Evolutionary conservation across 2,113 vertebrate genomes (phyloP), one percentile per base, ranked within the genome.

Genomic region (Callocephalon fimbriatum): DNA sequence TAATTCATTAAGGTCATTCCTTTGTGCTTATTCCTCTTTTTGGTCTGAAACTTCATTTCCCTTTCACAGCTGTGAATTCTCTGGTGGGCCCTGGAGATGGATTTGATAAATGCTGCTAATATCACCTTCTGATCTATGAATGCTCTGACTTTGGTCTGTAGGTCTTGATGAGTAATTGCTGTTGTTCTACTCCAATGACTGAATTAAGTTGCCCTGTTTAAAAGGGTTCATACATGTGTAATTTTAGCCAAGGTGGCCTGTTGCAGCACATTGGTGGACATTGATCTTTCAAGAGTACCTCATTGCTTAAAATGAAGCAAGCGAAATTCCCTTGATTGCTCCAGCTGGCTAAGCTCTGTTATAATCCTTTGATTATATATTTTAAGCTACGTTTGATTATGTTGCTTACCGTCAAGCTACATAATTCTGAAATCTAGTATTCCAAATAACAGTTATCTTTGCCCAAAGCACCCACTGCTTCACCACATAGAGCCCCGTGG

Each of bases 91-190:
- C 96, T 90, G 98, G 95, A 90, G 97, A 98, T 98, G 97, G 98
- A 96, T 99, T 98, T 99, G 99, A 99, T 99, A 98, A 99, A 99
- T 99, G 98, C 98, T 89, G 97, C 98, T 98, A 98, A 98, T 99
- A 97, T 99, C 99, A 98, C 99, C 98, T 99, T 95, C 98, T 99
- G 99, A 99, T 99, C 98, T 98, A 47, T 90, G 76, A 96, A 67
- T 95, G 97, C 98, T 98, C 97, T 91, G 98, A 98, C 98, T 98
- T 98, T 98, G 97, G 97, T 98, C 98, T 97, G 97, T 95, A 96
- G 97, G 97, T 98, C 98, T 97, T 98, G 97, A 98, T 97, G 95
- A 98, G 98, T 98, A 98, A 99, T 99, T 98, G 97, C 98, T 75
- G 74, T 98, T 98, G 98, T 99, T 99, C 98, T 98, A 98, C 98